Evolutionary conservation across 2,113 vertebrate species (phyloP).

Genomic region (Leiothrix lutea): DNA sequence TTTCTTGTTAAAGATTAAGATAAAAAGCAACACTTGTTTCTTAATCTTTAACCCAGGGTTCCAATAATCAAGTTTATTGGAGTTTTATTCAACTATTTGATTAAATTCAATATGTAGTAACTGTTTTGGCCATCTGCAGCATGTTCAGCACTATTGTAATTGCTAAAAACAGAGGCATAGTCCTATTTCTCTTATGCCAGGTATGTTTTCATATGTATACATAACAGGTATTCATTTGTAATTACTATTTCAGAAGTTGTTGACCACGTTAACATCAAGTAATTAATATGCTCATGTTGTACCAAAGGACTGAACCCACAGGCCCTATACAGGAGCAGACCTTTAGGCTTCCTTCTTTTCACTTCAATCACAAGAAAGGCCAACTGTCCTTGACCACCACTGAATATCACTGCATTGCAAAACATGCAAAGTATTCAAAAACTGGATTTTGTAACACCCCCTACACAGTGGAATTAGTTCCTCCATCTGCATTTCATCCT

Average conservation of each 20-base stretch:
- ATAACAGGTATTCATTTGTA: background rate
- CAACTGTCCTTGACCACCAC: background rate
- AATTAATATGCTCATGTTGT: background rate
- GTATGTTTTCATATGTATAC: background rate
- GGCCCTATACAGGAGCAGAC: background rate
- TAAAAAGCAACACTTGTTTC: no score
- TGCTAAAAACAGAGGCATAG: background rate
- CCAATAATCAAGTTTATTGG: background rate
- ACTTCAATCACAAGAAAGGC: background rate
- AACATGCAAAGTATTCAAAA: background rate
- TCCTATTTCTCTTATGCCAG: background rate
- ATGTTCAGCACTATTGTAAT: background rate
- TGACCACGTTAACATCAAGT: background rate
- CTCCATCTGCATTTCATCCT: background rate
- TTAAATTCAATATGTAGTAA: background rate
- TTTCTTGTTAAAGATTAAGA: background rate
- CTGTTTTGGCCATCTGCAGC: background rate
- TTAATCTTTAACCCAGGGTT: no score
- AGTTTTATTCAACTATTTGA: background rate
- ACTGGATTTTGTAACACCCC: background rate
- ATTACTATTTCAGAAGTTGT: background rate
- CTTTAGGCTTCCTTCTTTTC: background rate
- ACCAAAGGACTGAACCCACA: background rate
- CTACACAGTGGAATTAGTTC: background rate
- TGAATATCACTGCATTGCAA: background rate